phyloP scores from a whole-genome alignment of 2,113 vertebrate species.

The Gymnocephalus cernua region DNA sequence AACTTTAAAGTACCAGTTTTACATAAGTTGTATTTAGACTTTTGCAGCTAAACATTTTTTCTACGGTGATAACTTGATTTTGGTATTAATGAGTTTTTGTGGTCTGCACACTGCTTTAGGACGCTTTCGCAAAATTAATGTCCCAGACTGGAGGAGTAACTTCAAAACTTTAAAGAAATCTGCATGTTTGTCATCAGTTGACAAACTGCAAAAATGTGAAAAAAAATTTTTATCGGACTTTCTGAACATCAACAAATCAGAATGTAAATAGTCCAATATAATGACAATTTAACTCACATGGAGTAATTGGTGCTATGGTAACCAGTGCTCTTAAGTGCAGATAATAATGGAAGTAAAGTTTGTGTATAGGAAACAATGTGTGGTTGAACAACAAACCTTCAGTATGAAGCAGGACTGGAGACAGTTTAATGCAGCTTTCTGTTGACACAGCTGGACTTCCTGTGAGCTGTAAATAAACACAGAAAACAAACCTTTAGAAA shows the following conservation, averaged over 20 bases:
- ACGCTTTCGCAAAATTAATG: not conserved
- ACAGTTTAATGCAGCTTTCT: not conserved
- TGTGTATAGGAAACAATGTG: not conserved
- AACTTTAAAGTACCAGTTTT: not conserved
- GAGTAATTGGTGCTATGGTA: not conserved
- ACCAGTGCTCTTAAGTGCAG: not conserved
- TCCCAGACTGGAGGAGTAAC: not conserved
- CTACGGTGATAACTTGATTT: slow-evolving; percentile 1
- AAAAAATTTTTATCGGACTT: not conserved
- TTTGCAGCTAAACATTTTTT: slow-evolving; percentile 10
- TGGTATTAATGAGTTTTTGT: not conserved
- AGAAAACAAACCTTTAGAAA: not conserved
- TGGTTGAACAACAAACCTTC: slow-evolving; percentile 1
- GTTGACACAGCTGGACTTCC: not conserved
- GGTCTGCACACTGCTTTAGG: not conserved
- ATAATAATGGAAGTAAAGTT: not conserved
- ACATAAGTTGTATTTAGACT: not conserved
- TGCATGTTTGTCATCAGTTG: not conserved
- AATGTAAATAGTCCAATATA: not conserved
- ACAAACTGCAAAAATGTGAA: not conserved
- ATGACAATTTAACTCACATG: not conserved
- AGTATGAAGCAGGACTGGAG: not conserved
- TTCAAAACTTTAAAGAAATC: not conserved
- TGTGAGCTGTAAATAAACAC: slow-evolving; percentile 21
- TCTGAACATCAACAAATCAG: not conserved